These are phyloP conservation scores for Procapra przewalskii DNA, from an alignment of 2,113 vertebrate species.

Conservation along the genomic window DNA sequence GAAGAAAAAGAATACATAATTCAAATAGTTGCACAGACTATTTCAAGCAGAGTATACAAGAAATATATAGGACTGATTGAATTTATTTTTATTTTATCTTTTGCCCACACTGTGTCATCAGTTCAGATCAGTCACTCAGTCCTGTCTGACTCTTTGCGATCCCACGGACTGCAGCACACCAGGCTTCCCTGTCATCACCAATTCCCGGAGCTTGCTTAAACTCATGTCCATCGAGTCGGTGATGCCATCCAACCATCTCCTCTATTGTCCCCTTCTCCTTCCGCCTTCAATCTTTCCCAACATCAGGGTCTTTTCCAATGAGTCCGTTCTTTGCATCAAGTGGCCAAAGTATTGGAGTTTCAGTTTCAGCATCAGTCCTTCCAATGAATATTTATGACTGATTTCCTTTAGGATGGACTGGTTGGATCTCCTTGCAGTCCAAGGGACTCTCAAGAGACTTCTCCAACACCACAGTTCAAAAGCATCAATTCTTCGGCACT, in stretches of 20 bases:
- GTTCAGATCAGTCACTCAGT: not conserved
- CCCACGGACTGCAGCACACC: not conserved
- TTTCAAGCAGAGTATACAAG: not conserved
- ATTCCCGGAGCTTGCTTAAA: not conserved
- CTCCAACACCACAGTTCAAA: not conserved
- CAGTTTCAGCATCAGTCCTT: not conserved
- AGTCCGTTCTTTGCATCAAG: not conserved
- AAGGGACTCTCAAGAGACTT: not conserved
- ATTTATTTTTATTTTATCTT: not conserved
- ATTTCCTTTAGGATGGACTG: not conserved
- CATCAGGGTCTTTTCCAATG: not conserved
- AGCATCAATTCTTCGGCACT: not conserved
- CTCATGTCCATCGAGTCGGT: not conserved
- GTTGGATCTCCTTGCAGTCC: not conserved
- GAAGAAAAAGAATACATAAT: not conserved
- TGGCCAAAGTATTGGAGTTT: not conserved
- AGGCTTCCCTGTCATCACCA: not conserved
- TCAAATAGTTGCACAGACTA: not conserved
- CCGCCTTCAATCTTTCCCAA: not conserved
- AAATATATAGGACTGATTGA: not conserved
- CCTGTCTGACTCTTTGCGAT: not conserved
- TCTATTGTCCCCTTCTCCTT: rapidly evolving
- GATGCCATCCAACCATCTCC: not conserved
- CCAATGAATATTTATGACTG: not conserved
- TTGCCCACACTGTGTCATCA: not conserved